phyloP scores from a whole-genome alignment of 2,113 vertebrate genomes.

The Lamprologus tigripictilis region DNA sequence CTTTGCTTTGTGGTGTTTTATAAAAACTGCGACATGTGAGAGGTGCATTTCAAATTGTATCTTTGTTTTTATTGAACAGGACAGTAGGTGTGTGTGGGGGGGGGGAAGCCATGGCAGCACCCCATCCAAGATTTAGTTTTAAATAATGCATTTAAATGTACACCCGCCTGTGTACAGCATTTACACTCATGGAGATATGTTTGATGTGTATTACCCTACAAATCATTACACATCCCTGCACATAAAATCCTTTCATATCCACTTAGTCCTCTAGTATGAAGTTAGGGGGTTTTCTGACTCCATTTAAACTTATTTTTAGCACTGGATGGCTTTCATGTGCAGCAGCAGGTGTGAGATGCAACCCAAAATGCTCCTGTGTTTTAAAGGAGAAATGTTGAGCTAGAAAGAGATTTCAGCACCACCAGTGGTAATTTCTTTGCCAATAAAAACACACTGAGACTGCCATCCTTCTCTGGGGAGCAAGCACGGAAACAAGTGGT shows the following conservation, averaged over 20 bases:
- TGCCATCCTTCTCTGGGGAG: neutral
- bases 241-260: neutral
- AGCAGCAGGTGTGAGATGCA: neutral
- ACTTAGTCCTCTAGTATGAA: neutral
- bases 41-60: neutral
- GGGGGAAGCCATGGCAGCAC: neutral
- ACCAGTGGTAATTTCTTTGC: neutral
- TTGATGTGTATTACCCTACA: accelerated
- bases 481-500: neutral
- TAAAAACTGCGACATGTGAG: neutral
- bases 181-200: neutral
- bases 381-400: neutral
- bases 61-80: neutral
- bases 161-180: neutral
- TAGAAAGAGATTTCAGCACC: neutral
- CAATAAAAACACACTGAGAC: neutral
- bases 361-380: neutral
- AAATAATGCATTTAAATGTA: neutral
- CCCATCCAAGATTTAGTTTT: neutral
- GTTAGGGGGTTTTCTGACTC: accelerated
- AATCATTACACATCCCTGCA: neutral
- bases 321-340: neutral
- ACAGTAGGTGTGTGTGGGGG: accelerated
- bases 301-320: neutral
- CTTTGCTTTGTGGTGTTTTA: neutral